These are phyloP conservation scores for Rhabdomys pumilio DNA, from an alignment of 2,797 vertebrate genomes.

Conservation along the genomic window DNA sequence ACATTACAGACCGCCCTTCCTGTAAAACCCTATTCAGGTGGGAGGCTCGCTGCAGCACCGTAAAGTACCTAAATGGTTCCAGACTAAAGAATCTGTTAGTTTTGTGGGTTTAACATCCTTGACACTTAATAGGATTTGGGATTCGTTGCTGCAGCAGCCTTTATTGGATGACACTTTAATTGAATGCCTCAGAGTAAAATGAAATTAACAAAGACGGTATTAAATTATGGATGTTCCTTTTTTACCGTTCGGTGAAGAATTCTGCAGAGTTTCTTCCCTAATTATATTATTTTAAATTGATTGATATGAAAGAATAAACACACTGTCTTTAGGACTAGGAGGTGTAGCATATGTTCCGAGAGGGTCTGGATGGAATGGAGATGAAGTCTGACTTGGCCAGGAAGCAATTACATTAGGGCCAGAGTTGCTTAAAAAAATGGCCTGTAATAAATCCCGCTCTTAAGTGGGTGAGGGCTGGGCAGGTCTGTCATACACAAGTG, in stretches of 20 bases:
- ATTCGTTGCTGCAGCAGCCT: constrained; percentile 86
- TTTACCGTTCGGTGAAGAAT: constrained; percentile 80
- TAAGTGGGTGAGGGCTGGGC: neutral
- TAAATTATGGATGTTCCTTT: constrained; percentile 86
- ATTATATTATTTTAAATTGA: constrained; percentile 78
- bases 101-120: constrained; percentile 87
- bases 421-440: constrained; percentile 69
- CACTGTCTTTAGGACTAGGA: constrained; percentile 67
- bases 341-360: neutral
- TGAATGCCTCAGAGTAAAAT: constrained; percentile 88
- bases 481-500: constrained; percentile 29
- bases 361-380: constrained; percentile 59
- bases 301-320: constrained; percentile 84
- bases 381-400: constrained; percentile 38
- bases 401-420: constrained; percentile 71
- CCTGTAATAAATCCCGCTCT: constrained; percentile 72
- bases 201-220: constrained; percentile 87
- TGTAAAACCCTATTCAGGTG: constrained; percentile 81
- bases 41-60: constrained; percentile 80
- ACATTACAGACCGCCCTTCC: constrained; percentile 81
- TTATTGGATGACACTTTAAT: constrained; percentile 88
- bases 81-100: constrained; percentile 84
- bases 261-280: constrained; percentile 77
- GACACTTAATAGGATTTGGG: constrained; percentile 88
- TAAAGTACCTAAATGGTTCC: constrained; percentile 83